Conservation (phyloP, 2,797 vertebrate species). For the Streptopelia turtur region DNA sequence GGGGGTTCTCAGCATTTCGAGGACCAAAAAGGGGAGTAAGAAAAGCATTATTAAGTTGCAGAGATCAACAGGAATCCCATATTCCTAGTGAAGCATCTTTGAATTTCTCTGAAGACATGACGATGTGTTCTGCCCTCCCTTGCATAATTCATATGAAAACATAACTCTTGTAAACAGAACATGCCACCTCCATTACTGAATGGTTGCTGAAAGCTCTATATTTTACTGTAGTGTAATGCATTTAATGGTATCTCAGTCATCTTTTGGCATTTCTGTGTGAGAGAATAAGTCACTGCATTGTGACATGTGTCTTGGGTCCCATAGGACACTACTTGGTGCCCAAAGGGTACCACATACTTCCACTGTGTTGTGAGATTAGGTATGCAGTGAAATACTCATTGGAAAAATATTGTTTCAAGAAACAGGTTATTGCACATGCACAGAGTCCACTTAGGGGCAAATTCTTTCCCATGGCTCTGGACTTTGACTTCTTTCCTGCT, state of each 20-base stretch:
- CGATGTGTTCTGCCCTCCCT: neutral
- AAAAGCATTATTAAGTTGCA: neutral
- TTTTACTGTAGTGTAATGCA: neutral
- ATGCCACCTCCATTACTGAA: neutral
- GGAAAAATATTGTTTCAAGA: neutral
- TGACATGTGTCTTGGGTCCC: neutral
- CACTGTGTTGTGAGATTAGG: neutral
- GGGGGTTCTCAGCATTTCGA: neutral
- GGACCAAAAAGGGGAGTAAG: neutral
- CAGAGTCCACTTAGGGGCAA: neutral
- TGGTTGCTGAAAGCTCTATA: neutral
- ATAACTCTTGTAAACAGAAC: neutral
- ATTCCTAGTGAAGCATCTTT: neutral
- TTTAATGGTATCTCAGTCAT: neutral
- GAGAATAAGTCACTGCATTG: neutral
- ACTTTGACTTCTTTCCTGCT: neutral
- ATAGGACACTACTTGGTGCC: neutral
- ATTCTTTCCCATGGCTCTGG: neutral
- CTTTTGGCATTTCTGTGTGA: neutral
- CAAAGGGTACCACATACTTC: neutral
- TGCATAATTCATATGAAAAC: neutral
- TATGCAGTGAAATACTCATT: neutral
- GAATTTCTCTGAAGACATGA: neutral
- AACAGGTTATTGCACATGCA: neutral
- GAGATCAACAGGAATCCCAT: neutral